phyloP scores from a whole-genome alignment of 2,888 invertebrate species.

The Fabriciana adippe region DNA sequence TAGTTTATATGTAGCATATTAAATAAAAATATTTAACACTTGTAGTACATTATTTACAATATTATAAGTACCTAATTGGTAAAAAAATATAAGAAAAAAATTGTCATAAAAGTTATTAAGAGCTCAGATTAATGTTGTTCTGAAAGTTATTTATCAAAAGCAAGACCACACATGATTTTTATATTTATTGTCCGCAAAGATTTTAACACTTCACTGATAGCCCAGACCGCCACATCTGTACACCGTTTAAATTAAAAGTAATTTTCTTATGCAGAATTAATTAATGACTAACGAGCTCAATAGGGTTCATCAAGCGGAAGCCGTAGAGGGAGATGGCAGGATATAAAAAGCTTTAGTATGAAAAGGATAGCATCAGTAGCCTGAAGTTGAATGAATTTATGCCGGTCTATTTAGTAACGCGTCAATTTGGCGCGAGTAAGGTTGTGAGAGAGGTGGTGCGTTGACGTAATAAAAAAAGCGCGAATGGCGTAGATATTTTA shows the following conservation, averaged over 20 bases:
- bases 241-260: slow-evolving; percentile 80
- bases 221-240: slow-evolving; percentile 69
- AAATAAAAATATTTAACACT: too few species aligned
- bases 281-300: slow-evolving; percentile 83
- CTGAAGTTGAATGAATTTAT: slow-evolving; percentile 81
- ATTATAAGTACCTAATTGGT: too few species aligned
- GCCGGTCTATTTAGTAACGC: slow-evolving; percentile 80
- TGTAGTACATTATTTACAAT: too few species aligned
- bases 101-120: slow-evolving; percentile 3
- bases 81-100: neutral
- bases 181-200: slow-evolving; percentile 40
- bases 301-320: slow-evolving; percentile 81
- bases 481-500: slow-evolving; percentile 29
- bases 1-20: too few species aligned
- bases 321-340: slow-evolving; percentile 53
- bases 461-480: slow-evolving; percentile 37
- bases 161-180: slow-evolving; percentile 39
- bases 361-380: slow-evolving; percentile 55
- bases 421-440: slow-evolving; percentile 79
- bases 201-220: slow-evolving; percentile 44
- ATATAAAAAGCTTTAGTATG: slow-evolving; percentile 43
- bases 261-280: slow-evolving; percentile 83
- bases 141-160: slow-evolving; percentile 3
- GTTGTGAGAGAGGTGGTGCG: slow-evolving; percentile 57
- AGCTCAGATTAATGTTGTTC: slow-evolving; percentile 7